These are phyloP conservation scores for Aphelocoma californica DNA, from an alignment of 2,797 vertebrate species.

Conservation along the genomic window DNA sequence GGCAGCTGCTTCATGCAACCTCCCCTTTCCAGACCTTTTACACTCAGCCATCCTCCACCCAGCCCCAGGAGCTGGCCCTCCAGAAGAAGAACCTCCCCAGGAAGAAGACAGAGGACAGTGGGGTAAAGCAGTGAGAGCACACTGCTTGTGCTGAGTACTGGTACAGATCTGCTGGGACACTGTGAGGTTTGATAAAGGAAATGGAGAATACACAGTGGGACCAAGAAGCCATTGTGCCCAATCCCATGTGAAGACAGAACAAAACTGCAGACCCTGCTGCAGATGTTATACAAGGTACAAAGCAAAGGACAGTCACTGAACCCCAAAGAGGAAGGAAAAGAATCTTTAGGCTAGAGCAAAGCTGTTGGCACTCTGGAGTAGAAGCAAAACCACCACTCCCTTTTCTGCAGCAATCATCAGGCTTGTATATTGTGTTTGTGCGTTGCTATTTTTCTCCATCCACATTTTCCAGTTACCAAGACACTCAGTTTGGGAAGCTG, in stretches of 20 bases:
- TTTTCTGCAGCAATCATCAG: not conserved
- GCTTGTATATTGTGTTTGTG: not conserved
- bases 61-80: not conserved
- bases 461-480: not conserved
- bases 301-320: not conserved
- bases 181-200: not conserved
- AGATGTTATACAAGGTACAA: not conserved
- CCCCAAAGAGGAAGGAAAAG: not conserved
- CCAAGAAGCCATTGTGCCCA: not conserved
- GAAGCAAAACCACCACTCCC: not conserved
- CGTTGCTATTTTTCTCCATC: not conserved
- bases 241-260: not conserved
- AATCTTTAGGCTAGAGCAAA: not conserved
- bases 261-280: not conserved
- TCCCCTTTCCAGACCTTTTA: not conserved
- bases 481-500: not conserved
- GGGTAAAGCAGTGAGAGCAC: not conserved
- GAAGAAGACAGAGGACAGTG: not conserved
- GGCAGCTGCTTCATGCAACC: not conserved
- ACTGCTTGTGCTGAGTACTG: not conserved
- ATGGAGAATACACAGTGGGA: not conserved
- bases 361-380: not conserved
- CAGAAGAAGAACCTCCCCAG: not conserved
- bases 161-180: not conserved
- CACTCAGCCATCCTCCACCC: rapidly evolving